Base-by-base conservation (phyloP, 2,888 invertebrate species). In the Phaedon cochleariae region DNA sequence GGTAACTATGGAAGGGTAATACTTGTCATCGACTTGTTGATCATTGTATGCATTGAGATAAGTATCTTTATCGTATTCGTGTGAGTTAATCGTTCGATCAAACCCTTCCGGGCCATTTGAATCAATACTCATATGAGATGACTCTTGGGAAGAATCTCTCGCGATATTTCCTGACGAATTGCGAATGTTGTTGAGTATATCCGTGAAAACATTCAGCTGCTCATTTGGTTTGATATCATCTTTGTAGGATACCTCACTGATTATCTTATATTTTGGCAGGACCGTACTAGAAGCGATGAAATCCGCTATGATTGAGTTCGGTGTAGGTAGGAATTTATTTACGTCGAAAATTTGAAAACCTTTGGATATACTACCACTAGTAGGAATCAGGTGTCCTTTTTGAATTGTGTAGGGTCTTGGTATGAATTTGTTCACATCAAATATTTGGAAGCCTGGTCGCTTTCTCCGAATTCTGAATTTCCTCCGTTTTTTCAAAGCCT, bases 171-270 rank as follows among this genome's bases (percentile, higher is more conserved):
- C 65, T 0, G 79, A 74, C 6, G 77, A 73, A 69, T 80, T 81
- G 65, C 80, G 82, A 31, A 87, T 85, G 70, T 85, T 86, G 58
- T 85, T 81, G 57, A 87, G 78, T 45, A 87, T 78, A 74, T 87
- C 87, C n/a, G 80, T 78, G 63, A 86, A 86, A 0, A 86, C 81
- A 68, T 81, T 82, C 22, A 83, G 75, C 69, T 86, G 84, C 62
- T 84, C 84, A 63, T 77, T 80, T 1, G 83, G 81, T 68, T 81
- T 81, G 15, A 82, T 82, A 48, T 83, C 81, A 26, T 83, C 79
- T 67, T 83, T 84, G 62, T 84, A 83, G 62, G 78, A 80, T 5
- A 81, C 81, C 67, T 83, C 81, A 64, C 82, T 82, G 3, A 79
- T 59, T 9, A 74, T 71, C 67, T 73, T 76, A 49, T 75, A 67